These are phyloP conservation scores for Bubo scandiacus DNA, from an alignment of 2,113 vertebrate species.

Conservation along the genomic window DNA sequence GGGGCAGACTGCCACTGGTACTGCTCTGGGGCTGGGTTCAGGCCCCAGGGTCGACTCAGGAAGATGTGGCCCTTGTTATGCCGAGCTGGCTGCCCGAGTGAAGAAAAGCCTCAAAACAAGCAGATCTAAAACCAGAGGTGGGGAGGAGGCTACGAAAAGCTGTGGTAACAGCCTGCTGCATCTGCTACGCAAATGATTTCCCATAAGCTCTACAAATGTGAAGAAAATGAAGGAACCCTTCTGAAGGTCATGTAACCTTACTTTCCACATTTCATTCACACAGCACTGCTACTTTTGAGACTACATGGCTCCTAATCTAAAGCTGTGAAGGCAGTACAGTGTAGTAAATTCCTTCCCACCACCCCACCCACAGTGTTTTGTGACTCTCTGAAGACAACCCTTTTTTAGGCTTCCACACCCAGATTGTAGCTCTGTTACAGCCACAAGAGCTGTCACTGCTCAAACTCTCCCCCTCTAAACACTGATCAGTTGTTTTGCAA, in stretches of 20 bases:
- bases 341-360: not conserved
- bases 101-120: not conserved
- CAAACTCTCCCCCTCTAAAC: not conserved
- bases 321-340: not conserved
- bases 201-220: not conserved
- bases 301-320: not conserved
- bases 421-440: not conserved
- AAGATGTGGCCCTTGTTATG: accelerated
- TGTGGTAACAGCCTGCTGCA: not conserved
- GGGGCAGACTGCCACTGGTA: accelerated
- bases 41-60: accelerated
- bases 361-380: not conserved
- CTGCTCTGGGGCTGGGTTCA: accelerated
- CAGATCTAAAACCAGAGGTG: not conserved
- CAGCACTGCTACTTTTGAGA: not conserved
- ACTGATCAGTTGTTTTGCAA: not conserved
- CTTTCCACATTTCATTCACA: not conserved
- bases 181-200: not conserved
- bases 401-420: not conserved
- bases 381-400: not conserved
- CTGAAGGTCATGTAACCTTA: not conserved
- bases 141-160: not conserved
- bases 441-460: accelerated
- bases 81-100: accelerated
- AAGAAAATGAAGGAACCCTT: not conserved